Evolutionary conservation across 1,140 invertebrate genomes (phyloP).

Genomic region (Neodiprion lecontei): DNA sequence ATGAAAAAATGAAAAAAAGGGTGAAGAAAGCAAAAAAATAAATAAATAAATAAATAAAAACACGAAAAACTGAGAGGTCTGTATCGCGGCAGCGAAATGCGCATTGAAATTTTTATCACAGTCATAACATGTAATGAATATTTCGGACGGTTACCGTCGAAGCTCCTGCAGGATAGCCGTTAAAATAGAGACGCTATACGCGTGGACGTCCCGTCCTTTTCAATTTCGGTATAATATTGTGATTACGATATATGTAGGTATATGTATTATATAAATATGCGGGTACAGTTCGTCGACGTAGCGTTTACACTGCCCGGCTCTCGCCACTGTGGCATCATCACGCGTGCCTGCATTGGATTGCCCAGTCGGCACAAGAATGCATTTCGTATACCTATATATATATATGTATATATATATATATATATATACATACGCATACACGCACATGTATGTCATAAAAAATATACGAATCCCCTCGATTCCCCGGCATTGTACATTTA

Average conservation of each 20-base stretch:
- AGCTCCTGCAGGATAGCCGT: constrained; percentile 52
- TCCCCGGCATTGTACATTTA: not conserved
- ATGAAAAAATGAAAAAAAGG: constrained; percentile 21
- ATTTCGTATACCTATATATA: too few relatives aligned
- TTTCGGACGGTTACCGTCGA: constrained; percentile 40
- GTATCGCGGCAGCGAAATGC: not conserved
- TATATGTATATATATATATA: too few relatives aligned
- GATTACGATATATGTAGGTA: constrained; percentile 52
- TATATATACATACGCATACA: too few relatives aligned
- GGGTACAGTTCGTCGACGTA: constrained; percentile 13
- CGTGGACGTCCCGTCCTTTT: constrained; percentile 43
- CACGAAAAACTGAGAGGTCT: too few relatives aligned
- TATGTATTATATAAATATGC: constrained; percentile 9
- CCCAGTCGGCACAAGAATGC: too few relatives aligned
- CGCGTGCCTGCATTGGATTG: too few relatives aligned
- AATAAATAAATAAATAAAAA: not conserved
- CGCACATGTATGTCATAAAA: too few relatives aligned
- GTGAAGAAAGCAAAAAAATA: constrained; percentile 9
- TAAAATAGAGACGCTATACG: constrained; percentile 57
- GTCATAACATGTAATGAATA: constrained; percentile 24
- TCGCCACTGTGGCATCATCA: too few relatives aligned
- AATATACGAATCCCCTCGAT: too few relatives aligned
- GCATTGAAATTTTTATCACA: constrained; percentile 9
- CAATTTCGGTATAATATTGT: constrained; percentile 60
- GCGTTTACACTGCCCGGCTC: not conserved